A percentile compares a stretch with the other conserved stretches of the same genome.
These are phyloP conservation scores for Aspidoscelis tigris DNA, from an alignment of 2,113 vertebrate species.

Conservation along the genomic window DNA sequence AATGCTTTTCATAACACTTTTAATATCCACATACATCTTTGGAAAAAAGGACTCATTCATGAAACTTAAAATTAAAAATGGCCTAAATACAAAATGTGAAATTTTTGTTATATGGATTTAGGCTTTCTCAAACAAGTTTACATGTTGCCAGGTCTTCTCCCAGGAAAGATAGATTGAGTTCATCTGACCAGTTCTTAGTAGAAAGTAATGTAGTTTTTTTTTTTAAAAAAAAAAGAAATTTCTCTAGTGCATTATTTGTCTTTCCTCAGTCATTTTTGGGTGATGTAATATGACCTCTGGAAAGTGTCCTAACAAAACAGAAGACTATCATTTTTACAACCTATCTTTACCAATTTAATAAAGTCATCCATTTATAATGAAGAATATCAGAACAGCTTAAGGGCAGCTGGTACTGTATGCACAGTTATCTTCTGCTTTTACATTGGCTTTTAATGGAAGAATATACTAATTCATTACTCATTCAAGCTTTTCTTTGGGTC, in stretches of 20 bases:
- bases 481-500: conserved; percentile 29
- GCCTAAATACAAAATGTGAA: background rate
- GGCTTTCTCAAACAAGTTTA: background rate
- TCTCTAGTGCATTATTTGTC: conserved; percentile 37
- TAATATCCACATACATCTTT: background rate
- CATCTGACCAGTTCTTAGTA: background rate
- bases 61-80: background rate
- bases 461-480: conserved; percentile 48
- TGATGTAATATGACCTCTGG: conserved; percentile 7
- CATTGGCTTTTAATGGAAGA: conserved; percentile 53
- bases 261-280: background rate
- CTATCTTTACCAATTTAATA: conserved; percentile 34
- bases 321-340: background rate
- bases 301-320: conserved; percentile 24
- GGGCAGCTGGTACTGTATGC: conserved; percentile 47
- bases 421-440: conserved; percentile 50
- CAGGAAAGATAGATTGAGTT: conserved; percentile 19
- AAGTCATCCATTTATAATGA: conserved; percentile 20
- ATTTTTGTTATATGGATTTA: background rate
- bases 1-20: background rate
- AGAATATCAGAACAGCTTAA: conserved; percentile 37
- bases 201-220: conserved; percentile 10
- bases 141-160: background rate
- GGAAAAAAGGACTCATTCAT: background rate
- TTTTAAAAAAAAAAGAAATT: conserved; percentile 15